Percentiles rank a stretch among this genome's conserved stretches.
phyloP scores from a whole-genome alignment of 1,140 invertebrate species.

The Ips nitidus region DNA sequence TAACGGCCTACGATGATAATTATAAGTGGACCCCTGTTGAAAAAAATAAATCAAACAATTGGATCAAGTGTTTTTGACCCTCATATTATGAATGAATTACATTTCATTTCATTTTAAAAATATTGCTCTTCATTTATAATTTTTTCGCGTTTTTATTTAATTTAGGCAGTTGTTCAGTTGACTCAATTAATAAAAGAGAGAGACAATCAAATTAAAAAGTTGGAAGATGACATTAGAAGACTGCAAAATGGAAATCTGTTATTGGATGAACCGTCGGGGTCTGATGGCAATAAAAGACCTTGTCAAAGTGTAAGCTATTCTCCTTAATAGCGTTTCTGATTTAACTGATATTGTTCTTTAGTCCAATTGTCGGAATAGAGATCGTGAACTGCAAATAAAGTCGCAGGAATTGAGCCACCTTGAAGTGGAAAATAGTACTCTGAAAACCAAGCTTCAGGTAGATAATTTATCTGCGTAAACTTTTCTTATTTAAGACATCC shows the following conservation, averaged over 20 bases:
- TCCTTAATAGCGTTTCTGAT: no score
- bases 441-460: slow-evolving; percentile 58
- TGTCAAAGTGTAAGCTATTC: no score
- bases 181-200: slow-evolving; percentile 45
- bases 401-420: slow-evolving; percentile 57
- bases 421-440: slow-evolving; percentile 58
- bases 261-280: no score
- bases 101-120: no score
- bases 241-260: slow-evolving; percentile 8
- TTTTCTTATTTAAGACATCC: not conserved
- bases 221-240: slow-evolving; percentile 55
- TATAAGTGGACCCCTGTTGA: no score
- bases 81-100: no score
- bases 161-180: slow-evolving; percentile 17
- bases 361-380: slow-evolving; percentile 51
- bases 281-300: no score
- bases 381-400: slow-evolving; percentile 58
- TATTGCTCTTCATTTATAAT: no score
- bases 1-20: no score
- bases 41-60: no score
- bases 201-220: slow-evolving; percentile 51
- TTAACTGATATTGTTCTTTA: not conserved
- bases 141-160: no score
- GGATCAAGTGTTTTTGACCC: no score
- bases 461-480: not conserved